Evolutionary conservation across 2,113 vertebrate species (phyloP).

Genomic region (Dromiciops gliroides): DNA sequence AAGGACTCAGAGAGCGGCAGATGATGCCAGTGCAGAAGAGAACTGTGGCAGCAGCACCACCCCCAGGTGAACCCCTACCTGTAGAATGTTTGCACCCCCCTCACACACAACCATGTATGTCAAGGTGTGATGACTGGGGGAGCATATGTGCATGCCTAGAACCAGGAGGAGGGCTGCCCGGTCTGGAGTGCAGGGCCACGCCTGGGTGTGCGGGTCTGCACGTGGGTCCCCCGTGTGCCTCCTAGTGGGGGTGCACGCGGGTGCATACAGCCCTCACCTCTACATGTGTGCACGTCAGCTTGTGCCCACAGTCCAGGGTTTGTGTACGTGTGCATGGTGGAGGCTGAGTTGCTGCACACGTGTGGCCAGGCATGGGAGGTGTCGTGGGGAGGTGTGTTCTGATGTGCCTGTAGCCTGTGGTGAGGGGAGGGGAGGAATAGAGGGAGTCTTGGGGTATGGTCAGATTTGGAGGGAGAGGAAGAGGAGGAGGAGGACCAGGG

Average conservation of each 20-base stretch:
- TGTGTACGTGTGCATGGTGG: background rate
- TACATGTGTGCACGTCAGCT: background rate
- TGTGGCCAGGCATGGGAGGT: background rate
- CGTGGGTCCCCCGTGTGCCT: background rate
- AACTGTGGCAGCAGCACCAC: background rate
- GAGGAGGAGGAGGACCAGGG: slow-evolving; percentile 4
- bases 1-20: background rate
- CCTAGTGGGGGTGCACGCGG: background rate
- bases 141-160: background rate
- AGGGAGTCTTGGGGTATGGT: background rate
- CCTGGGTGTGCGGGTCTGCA: background rate
- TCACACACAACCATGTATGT: no score
- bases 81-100: background rate
- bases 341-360: background rate
- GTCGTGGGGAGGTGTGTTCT: background rate
- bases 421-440: background rate
- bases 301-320: background rate
- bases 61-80: background rate
- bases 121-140: background rate
- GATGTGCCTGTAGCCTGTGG: background rate
- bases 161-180: background rate
- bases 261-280: background rate
- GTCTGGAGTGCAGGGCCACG: no score
- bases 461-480: background rate
- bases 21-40: background rate